A percentile compares a stretch with the other conserved stretches of the same genome.
phyloP scores from a whole-genome alignment of 2,888 invertebrate species.

The Hoplodrina ambigua region DNA sequence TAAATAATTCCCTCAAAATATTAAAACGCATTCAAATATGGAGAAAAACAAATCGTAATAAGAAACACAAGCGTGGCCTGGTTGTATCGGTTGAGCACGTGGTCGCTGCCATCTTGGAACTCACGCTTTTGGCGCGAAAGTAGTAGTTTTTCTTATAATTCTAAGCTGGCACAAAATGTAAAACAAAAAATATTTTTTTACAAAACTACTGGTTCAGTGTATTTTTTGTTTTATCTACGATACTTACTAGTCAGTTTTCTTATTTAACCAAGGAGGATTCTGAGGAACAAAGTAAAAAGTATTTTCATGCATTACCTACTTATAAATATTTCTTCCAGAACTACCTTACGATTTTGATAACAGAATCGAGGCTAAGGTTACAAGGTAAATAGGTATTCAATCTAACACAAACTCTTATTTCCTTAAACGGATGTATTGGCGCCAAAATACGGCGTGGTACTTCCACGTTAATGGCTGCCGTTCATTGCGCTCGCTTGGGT shows the following conservation, averaged over 20 bases:
- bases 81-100: conserved; percentile 74
- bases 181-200: background rate
- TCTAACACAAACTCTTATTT: conserved; percentile 26
- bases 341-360: background rate
- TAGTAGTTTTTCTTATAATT: conserved; percentile 5
- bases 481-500: conserved; percentile 89
- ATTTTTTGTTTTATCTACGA: background rate
- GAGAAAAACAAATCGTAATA: conserved; percentile 51
- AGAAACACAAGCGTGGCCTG: conserved; percentile 26
- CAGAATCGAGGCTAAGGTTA: conserved; percentile 34
- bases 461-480: conserved; percentile 85
- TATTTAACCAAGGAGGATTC: background rate
- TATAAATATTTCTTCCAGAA: background rate
- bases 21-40: conserved; percentile 8
- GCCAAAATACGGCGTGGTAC: conserved; percentile 86
- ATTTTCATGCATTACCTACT: background rate
- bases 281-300: background rate
- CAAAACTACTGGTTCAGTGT: background rate
- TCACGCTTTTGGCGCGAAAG: conserved; percentile 75
- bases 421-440: conserved; percentile 74
- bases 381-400: conserved; percentile 25
- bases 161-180: background rate
- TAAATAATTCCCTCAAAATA: background rate
- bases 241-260: background rate
- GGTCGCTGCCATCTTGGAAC: conserved; percentile 80